Conservation (phyloP, 2,797 vertebrate genomes). For the Lophius americanus region DNA sequence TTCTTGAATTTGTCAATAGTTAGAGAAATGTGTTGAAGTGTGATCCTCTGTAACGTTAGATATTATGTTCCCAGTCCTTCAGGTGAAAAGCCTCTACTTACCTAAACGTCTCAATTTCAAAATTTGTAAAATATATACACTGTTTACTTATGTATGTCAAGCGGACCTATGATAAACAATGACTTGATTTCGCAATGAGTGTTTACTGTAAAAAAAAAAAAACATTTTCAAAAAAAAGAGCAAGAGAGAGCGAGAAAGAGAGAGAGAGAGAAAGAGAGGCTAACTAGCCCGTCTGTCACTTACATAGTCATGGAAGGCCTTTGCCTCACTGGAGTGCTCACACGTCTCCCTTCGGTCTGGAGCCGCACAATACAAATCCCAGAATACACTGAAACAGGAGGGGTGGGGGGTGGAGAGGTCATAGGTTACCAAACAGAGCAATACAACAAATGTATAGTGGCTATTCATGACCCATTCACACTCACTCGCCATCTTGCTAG, state of each 20-base stretch:
- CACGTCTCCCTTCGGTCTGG: slow-evolving; percentile 94
- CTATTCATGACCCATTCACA: slow-evolving; percentile 75
- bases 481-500: slow-evolving; percentile 66
- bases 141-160: slow-evolving; percentile 1
- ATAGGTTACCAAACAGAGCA: slow-evolving; percentile 67
- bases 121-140: not conserved
- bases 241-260: no score
- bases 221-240: no score
- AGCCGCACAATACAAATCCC: slow-evolving; percentile 95
- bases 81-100: no score
- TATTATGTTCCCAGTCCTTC: not conserved
- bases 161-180: slow-evolving; percentile 6
- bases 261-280: no score
- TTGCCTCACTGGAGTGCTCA: slow-evolving; percentile 92
- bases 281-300: slow-evolving; percentile 69
- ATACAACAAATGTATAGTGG: slow-evolving; percentile 69
- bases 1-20: not conserved
- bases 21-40: not conserved
- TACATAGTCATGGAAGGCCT: slow-evolving; percentile 97
- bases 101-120: no score
- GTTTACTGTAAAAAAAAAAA: not conserved
- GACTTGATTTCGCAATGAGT: not conserved
- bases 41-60: not conserved
- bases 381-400: slow-evolving; percentile 88
- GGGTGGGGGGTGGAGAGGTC: slow-evolving; percentile 34